Conservation (phyloP, 2,888 invertebrate species). For the Conchocele bisecta region DNA sequence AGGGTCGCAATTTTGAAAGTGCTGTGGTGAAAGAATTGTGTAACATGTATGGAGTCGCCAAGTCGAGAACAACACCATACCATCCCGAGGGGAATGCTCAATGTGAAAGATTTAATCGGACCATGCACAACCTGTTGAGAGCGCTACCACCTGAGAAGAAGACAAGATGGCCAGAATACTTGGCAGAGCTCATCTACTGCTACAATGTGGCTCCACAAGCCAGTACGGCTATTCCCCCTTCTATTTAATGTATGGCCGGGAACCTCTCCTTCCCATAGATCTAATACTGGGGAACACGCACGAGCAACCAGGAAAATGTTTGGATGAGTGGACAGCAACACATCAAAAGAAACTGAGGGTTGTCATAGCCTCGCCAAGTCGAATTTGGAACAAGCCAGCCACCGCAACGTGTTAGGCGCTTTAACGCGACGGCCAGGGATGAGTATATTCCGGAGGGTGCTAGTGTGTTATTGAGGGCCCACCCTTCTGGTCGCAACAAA, state of each 20-base stretch:
- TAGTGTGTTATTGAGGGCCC: background rate
- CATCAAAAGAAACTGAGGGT: background rate
- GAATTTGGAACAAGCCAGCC: conserved; percentile 1
- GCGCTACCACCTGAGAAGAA: conserved; percentile 47
- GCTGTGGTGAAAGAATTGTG: conserved; percentile 35
- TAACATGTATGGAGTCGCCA: conserved; percentile 17
- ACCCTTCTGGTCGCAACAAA: conserved; percentile 21
- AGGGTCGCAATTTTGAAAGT: conserved; percentile 34
- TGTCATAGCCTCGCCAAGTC: background rate
- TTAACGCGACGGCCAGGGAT: background rate
- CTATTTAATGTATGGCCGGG: conserved; percentile 42
- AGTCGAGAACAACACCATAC: conserved; percentile 38
- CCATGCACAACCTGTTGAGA: conserved; percentile 53
- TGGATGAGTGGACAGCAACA: background rate
- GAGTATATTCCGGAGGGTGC: background rate
- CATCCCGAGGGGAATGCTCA: conserved; percentile 39
- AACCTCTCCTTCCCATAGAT: conserved; percentile 30
- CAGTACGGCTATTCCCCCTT: conserved; percentile 48
- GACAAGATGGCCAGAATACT: conserved; percentile 47
- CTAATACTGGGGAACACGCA: background rate
- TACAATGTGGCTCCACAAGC: conserved; percentile 49
- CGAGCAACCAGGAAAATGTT: background rate
- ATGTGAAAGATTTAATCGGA: conserved; percentile 48
- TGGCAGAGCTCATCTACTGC: conserved; percentile 47
- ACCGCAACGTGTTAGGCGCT: background rate